phyloP scores from a whole-genome alignment of 1,140 invertebrate species.

The Wiebesia pumilae region DNA sequence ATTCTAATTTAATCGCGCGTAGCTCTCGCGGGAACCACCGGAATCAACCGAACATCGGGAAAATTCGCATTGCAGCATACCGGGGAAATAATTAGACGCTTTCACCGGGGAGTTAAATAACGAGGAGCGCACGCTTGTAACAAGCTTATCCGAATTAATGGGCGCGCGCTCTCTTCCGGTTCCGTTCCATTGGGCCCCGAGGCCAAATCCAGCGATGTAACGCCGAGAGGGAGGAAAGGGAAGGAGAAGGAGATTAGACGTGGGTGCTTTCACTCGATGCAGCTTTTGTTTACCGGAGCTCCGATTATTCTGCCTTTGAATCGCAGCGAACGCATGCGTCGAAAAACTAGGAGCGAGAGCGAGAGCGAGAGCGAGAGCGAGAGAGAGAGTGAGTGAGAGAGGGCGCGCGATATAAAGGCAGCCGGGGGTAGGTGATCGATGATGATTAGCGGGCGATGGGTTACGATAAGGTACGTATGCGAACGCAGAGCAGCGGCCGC shows the following conservation, averaged over 20 bases:
- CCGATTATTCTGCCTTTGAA: not conserved
- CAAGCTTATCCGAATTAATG: constrained; percentile 31
- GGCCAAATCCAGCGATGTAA: constrained; percentile 42
- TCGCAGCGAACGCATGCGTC: no score
- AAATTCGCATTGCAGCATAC: not conserved
- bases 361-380: not conserved
- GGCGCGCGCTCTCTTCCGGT: not conserved
- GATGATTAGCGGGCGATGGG: constrained; percentile 69
- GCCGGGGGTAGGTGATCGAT: constrained; percentile 66
- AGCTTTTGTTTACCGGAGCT: constrained; percentile 43
- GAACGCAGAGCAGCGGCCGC: not conserved
- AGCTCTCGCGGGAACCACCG: not conserved
- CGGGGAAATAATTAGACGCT: constrained; percentile 47
- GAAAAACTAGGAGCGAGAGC: no score
- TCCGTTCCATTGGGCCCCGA: constrained; percentile 28
- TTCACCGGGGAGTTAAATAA: constrained; percentile 45
- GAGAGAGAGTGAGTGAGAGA: not conserved
- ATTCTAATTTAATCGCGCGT: not conserved
- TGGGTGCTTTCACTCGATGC: constrained; percentile 26
- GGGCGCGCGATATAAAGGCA: not conserved
- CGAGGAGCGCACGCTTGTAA: constrained; percentile 33
- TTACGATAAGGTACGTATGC: constrained; percentile 60
- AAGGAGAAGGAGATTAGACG: constrained; percentile 39
- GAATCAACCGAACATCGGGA: not conserved
- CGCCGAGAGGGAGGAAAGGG: constrained; percentile 28